Base-by-base conservation (phyloP, 2,797 vertebrate species). In the Emydoidea blandingii region DNA sequence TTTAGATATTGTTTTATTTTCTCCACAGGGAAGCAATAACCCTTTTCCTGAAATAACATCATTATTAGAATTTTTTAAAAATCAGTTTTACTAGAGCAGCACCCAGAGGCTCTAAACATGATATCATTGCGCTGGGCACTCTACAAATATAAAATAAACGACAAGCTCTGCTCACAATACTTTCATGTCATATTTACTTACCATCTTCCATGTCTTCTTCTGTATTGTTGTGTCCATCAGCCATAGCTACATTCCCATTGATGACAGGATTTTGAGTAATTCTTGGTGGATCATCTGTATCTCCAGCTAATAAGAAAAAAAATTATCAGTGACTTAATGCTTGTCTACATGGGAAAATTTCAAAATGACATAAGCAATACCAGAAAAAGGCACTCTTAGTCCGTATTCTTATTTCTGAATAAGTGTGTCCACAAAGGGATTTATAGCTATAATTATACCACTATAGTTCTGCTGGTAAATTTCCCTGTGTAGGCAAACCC, bases 201-300 rank as follows among this genome's bases (percentile, higher is more conserved):
- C 99, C 99, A 81, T 99, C 99, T 97, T 99, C 99, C 99, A 99
- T 99, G 93, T 99, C 99, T 96, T 99, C 99, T 96, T 99, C 99
- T 87, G 99, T 99, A 98, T 99, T 99, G 98, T 99, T 99, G 97
- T 99, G 99, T 92, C 99, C 99, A 1, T 99, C 99, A 87, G 99
- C 99, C 99, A 99, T 99, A 41, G 99, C 99, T 97, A 99, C 98
- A 93, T 99, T 99, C 92, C 99, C 99, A 96, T 99, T 99, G 98
- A 99, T 99, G 96, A 99, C 99, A 91, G 99, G 99, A 97, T 99
- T 99, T 88, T 99, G 99, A 16, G 99, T 99, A 96, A 99, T 99
- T 99, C 99, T 99, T 98, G 99, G 99, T 96, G 99, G 99, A 97
- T 99, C 99, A 90, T 99, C 99, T 89, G 99, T 99, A 98, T 99